These are phyloP conservation scores for Pseudomugil gertrudae DNA, from an alignment of 2,797 vertebrate species.

Conservation along the genomic window DNA sequence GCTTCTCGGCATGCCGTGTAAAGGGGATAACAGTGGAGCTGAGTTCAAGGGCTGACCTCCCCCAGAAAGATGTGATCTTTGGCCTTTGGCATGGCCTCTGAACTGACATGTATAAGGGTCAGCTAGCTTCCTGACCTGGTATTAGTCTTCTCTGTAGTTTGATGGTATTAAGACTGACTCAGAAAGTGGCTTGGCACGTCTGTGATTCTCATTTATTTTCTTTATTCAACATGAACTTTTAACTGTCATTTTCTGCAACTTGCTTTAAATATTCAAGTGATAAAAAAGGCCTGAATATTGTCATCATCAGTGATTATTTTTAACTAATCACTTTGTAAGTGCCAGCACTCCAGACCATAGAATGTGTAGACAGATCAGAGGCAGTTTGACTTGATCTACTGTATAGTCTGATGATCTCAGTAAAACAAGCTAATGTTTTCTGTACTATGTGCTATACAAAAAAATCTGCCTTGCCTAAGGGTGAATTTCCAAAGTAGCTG, in stretches of 20 bases:
- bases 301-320: not conserved
- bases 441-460: too few relatives aligned
- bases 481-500: too few relatives aligned
- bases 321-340: too few relatives aligned
- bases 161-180: constrained; percentile 35
- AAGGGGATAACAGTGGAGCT: constrained; percentile 65
- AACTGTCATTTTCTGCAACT: not conserved
- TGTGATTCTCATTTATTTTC: constrained; percentile 5
- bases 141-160: constrained; percentile 40
- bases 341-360: not conserved
- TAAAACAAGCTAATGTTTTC: too few relatives aligned
- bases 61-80: constrained; percentile 58
- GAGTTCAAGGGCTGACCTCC: constrained; percentile 71
- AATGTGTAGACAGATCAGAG: not conserved
- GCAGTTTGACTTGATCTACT: not conserved
- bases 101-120: constrained; percentile 51
- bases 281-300: not conserved
- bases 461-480: too few relatives aligned
- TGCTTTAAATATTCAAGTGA: not conserved
- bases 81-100: constrained; percentile 54
- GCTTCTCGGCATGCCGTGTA: constrained; percentile 51
- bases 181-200: constrained; percentile 17
- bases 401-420: too few relatives aligned
- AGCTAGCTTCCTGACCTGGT: constrained; percentile 43
- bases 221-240: not conserved